Evolutionary conservation across 2,113 vertebrate genomes (phyloP).

Genomic region (Mirza zaza): DNA sequence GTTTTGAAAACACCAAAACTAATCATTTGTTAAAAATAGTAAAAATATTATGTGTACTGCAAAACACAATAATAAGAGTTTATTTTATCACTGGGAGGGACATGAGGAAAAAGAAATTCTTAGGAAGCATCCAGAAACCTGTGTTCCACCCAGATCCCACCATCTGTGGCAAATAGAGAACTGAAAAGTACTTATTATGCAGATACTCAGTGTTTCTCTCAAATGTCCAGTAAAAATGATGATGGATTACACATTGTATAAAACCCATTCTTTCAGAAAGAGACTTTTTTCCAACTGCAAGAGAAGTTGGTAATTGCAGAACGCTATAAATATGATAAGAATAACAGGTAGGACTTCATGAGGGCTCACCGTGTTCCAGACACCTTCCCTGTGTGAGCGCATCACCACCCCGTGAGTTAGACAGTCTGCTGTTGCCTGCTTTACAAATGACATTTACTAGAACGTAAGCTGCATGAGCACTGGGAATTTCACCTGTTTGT

Average conservation of each 20-base stretch:
- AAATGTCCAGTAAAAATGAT: neutral
- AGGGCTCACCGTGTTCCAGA: neutral
- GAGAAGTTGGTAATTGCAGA: neutral
- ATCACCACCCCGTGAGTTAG: too few species aligned
- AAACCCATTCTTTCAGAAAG: neutral
- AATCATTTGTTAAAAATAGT: neutral
- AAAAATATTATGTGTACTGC: neutral
- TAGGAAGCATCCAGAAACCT: neutral
- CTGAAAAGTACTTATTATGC: neutral
- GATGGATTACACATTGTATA: neutral
- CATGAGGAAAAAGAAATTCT: neutral
- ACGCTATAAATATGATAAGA: neutral
- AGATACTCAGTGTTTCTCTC: neutral
- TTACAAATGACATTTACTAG: too few species aligned
- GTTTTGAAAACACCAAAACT: neutral
- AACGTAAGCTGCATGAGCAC: neutral
- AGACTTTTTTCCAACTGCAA: neutral
- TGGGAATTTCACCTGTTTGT: neutral
- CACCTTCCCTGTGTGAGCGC: neutral
- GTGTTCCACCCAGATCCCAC: neutral
- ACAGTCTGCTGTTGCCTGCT: fast-evolving
- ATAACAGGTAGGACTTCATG: neutral
- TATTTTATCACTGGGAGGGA: neutral
- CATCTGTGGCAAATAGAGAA: neutral
- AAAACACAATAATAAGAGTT: neutral